Evolutionary conservation across 2,888 invertebrate genomes (phyloP), one percentile per base, ranked within the genome.

Genomic region (Eumerus sabulonum): DNA sequence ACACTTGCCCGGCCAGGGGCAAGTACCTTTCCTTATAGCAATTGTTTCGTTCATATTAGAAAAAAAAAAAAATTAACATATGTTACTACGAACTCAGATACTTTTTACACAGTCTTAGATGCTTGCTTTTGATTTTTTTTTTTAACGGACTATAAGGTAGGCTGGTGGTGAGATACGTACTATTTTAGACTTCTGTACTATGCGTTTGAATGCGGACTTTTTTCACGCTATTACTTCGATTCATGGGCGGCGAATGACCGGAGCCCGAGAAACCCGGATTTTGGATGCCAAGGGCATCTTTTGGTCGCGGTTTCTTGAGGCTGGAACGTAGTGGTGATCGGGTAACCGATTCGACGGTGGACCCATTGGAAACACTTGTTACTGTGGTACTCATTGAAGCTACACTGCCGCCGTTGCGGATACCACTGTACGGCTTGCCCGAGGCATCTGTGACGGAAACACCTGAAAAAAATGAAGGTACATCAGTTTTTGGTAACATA

Each of bases 131-230:
- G 27, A 4, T 27, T 27, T 27, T 27, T 27, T 64, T 68, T 74
- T 70, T 70, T 60, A 79, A 77, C 72, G 73, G 44, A 74, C 79
- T 79, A 79, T 70, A 74, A 79, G 64, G 68, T 79, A 79, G 79
- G 74, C 74, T 79, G 74, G 74, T 79, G 74, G 79, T 79, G 72
- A 72, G 44, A 66, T 76, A 70, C 57, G 66, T 64, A 64, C 51
- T 68, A 63, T 57, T 60, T 67, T 90, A 96, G 81, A 96, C 96
- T 88, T 96, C 96, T 45, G 96, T 97, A 86, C 96, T 96, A 87
- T 96, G 96, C 40, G 96, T 96, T 87, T 96, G 96, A 88, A 97
- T 96, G 79, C 96, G 92, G 73, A 96, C 96, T 90, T 96, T 96
- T 88, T 96, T 96, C 85, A 95, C 94, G 85, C 96, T 96, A 0